Evolutionary conservation across 2,113 vertebrate genomes (phyloP), one percentile per base, ranked within the genome.

Genomic region (Himantopus leucocephalus): DNA sequence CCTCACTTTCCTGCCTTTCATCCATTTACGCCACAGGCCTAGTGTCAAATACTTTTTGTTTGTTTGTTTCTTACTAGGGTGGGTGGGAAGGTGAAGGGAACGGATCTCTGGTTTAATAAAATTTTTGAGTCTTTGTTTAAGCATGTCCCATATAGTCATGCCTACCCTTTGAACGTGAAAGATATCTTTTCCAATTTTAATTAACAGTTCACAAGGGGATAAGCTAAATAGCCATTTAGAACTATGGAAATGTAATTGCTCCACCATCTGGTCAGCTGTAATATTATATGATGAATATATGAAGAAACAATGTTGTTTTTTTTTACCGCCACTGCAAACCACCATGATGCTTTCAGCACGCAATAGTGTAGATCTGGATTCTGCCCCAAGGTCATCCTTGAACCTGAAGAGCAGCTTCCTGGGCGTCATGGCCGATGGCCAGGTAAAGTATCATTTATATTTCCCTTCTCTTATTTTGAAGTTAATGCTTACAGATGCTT

Each of bases 181-280:
- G 15, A n/a, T 90, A 81, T 95, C 20, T 95, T 93, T 96, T 87
- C 82, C 74, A 53, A 62, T 94, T 96, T 94, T 97, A 97, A 97
- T 97, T 97, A 97, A 90, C 83, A 92, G 75, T 84, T 97, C 84
- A 96, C 81, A 91, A 94, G 78, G 93, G 90, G 93, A 87, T 97
- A 97, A 97, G 93, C 73, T 96, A 97, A 97, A 96, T 97, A 97
- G 95, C 96, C 97, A 97, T 95, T 95, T 92, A 97, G 90, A 97
- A 95, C 93, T 97, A 94, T 94, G 85, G 97, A 98, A 98, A 98
- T 98, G 98, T 98, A 98, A 98, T 96, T 98, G 98, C 98, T 98
- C 98, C 98, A 98, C 98, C 98, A 98, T 97, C 98, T 98, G 98
- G 98, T 98, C 98, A 98, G 98, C 97, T 95, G 88, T 84, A 98